phyloP scores from a whole-genome alignment of 2,888 invertebrate genomes.

The Macrostomum cliftonense region DNA sequence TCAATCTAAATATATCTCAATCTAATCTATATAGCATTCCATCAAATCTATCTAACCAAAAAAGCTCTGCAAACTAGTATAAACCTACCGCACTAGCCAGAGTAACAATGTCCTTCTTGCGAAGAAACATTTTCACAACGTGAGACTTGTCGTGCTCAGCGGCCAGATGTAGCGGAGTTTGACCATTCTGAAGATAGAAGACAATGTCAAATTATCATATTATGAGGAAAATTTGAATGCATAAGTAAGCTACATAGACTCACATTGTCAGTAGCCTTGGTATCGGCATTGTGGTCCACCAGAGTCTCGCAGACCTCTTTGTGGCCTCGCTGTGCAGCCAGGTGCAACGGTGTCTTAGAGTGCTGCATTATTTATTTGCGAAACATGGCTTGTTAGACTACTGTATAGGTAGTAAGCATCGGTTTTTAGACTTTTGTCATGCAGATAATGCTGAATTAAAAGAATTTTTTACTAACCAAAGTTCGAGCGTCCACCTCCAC shows the following conservation, averaged over 20 bases:
- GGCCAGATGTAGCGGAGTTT: conserved; percentile 86
- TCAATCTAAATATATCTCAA: too few relatives aligned
- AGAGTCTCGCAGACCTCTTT: conserved; percentile 78
- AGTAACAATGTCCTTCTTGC: conserved; percentile 62
- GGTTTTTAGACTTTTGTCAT: too few relatives aligned
- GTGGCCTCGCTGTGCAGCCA: conserved; percentile 87
- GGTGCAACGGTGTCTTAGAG: conserved; percentile 87
- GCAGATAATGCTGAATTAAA: too few relatives aligned
- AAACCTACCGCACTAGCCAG: conserved; percentile 63
- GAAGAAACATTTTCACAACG: conserved; percentile 87
- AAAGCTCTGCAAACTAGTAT: too few relatives aligned
- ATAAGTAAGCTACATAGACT: conserved; percentile 3
- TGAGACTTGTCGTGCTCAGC: conserved; percentile 95
- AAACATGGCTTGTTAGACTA: too few relatives aligned
- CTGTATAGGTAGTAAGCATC: too few relatives aligned
- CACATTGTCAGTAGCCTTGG: conserved; percentile 67
- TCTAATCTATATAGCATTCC: too few relatives aligned
- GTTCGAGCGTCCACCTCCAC: conserved; percentile 87
- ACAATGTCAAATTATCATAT: too few relatives aligned
- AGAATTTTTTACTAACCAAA: conserved; percentile 45
- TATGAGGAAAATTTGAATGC: too few relatives aligned
- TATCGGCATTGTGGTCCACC: conserved; percentile 52
- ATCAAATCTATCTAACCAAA: too few relatives aligned
- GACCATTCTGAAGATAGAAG: conserved; percentile 46
- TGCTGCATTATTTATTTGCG: too few relatives aligned